Conservation (phyloP, 2,888 invertebrate genomes). For the Eupsilia transversa region DNA sequence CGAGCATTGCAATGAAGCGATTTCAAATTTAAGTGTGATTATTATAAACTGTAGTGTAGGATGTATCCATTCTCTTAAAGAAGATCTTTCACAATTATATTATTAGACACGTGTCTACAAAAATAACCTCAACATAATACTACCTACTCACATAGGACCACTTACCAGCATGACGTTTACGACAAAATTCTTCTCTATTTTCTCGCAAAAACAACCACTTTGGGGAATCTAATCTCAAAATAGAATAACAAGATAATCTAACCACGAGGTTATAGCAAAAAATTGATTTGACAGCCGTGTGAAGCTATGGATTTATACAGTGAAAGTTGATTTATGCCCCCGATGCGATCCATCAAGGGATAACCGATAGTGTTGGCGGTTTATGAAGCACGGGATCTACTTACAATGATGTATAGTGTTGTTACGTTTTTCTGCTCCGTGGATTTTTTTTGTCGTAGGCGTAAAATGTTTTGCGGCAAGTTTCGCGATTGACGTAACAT, state of each 20-base stretch:
- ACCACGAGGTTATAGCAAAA: conserved; percentile 65
- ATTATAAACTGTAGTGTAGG: neutral
- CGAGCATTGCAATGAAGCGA: neutral
- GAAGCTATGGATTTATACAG: conserved; percentile 74
- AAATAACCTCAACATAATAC: conserved; percentile 16
- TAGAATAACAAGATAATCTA: conserved; percentile 68
- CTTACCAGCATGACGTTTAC: conserved; percentile 20
- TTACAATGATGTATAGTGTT: conserved; percentile 62
- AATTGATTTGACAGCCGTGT: conserved; percentile 68
- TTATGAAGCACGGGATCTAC: conserved; percentile 63
- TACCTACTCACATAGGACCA: conserved; percentile 22
- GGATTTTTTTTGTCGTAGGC: conserved; percentile 18
- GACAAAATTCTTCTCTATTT: conserved; percentile 40
- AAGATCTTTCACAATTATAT: conserved; percentile 4
- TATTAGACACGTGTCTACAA: neutral
- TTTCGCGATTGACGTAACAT: neutral
- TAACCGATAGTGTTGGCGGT: conserved; percentile 72
- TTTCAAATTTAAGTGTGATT: neutral
- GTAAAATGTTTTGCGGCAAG: conserved; percentile 15
- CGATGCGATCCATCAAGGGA: conserved; percentile 74
- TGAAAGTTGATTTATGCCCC: conserved; percentile 76
- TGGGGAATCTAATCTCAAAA: conserved; percentile 57
- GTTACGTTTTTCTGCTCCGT: conserved; percentile 53
- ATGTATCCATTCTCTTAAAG: neutral
- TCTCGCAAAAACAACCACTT: conserved; percentile 53